Base-by-base conservation (phyloP, 2,113 vertebrate species). In the Riparia riparia region DNA sequence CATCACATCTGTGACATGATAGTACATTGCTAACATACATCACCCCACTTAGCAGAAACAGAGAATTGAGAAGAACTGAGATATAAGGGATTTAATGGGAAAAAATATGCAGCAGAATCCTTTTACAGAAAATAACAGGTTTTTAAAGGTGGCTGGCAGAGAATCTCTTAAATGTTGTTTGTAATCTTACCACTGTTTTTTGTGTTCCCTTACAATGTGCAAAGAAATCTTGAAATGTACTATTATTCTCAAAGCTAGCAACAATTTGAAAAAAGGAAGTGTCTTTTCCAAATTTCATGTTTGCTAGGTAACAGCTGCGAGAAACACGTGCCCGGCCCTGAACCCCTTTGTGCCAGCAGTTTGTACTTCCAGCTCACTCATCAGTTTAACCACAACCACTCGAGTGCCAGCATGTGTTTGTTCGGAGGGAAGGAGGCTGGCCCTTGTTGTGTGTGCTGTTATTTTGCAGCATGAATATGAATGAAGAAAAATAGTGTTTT, bases 171-270 rank as follows among this genome's bases (percentile, higher is more conserved):
- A 71, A 44, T 71, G 20, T 34, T 84, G 37, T 77, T 95, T 86
- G 26, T 56, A 89, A 45, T 79, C 29, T 49, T 49, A 42, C 3
- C 18, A 9, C 24, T 56, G n/a, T 29, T 81, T 16, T 88, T 96
- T 89, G 37, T 83, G 25, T 68, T 93, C 58, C 69, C 16, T 79
- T 86, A 56, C 6, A n/a, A 41, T 32, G 32, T 37, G 47, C 65
- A 82, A 89, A 74, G 47, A 73, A 95, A 70, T 14, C 32, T 90
- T 70, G 29, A 83, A 90, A 78, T 21, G 22, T 51, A 44, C 54
- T 87, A 12, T 89, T 92, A 61, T 93, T 90, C 80, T 78, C 32
- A 82, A 92, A 84, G 80, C 21, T 79, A 84, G 49, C n/a, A 86
- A 78, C 31, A 81, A 74, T 92, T 89, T 94, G 9, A 44, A 45